Evolutionary conservation across 2,888 invertebrate genomes (phyloP), one percentile per base, ranked within the genome.

Genomic region (Heteromyza rotundicornis): DNA sequence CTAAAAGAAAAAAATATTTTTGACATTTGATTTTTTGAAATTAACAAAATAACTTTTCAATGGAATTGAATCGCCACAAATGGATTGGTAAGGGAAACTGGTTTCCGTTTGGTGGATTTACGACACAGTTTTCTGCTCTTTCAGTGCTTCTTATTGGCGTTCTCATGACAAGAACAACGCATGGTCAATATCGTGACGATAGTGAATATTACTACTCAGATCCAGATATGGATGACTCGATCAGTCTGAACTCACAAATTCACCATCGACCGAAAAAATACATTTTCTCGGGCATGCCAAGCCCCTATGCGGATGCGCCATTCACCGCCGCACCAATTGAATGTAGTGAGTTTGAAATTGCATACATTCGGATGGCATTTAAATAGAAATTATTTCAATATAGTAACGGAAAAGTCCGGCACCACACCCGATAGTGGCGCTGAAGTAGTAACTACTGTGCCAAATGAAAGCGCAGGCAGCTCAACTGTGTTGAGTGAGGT

Each of bases 41-140:
- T 57, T 32, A 62, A 63, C 63, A 67, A 65, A 68, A 69, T 70
- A 73, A 69, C 47, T 61, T 70, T 66, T 68, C 69, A 76, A 78
- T 78, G 78, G 69, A 68, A 70, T 53, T 64, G 60, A 71, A 60
- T 59, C 50, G 36, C 59, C 62, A 63, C 52, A 57, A 63, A 60
- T 70, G 68, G 68, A 64, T 74, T 60, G 70, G 78, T 79, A 64
- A 73, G 71, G 17, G 17, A 19, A 19, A 7, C 7, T 47, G 17
- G 47, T n/a, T n/a, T n/a, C n/a, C n/a, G n/a, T n/a, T n/a, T n/a
- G n/a, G n/a, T n/a, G 14, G 16, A 19, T 40, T 12, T 36, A 12
- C 17, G 12, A 49, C 20, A 1, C 16, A 57, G 35, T 27, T n/a
- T n/a, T n/a, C n/a, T n/a, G n/a, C n/a, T 35, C 35, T 14, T 56